Evolutionary conservation across 2,113 vertebrate species (phyloP).

Genomic region (Microcebus jonahi): DNA sequence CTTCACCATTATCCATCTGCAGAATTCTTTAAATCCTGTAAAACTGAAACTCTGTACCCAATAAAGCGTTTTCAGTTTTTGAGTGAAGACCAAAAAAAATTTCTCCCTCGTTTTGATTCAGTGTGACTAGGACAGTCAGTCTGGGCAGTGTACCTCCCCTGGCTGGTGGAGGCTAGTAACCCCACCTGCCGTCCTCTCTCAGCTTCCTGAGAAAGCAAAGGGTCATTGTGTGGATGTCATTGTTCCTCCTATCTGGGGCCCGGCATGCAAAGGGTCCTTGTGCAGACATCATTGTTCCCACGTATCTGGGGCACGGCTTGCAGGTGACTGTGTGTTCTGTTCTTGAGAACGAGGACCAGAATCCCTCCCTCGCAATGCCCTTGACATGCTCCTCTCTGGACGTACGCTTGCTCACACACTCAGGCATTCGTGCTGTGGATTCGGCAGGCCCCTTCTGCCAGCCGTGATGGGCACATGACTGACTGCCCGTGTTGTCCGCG

Average conservation of each 20-base stretch:
- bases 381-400: neutral
- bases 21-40: neutral
- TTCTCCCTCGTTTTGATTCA: neutral
- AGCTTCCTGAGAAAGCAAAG: conserved; percentile 12
- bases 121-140: fast-evolving
- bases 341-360: neutral
- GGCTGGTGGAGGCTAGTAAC: neutral
- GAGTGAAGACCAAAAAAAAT: neutral
- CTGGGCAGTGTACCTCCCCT: neutral
- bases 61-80: neutral
- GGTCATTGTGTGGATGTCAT: neutral
- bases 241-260: neutral
- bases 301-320: neutral
- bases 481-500: neutral
- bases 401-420: fast-evolving
- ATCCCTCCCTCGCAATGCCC: neutral
- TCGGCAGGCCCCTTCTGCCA: neutral
- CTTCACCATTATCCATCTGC: no score
- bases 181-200: neutral
- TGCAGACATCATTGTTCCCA: neutral
- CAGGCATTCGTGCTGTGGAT: fast-evolving
- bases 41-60: neutral
- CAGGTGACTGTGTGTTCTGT: neutral
- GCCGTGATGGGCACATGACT: neutral
- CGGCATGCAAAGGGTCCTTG: neutral